Base-by-base conservation (phyloP, 2,888 invertebrate species). In the Caenorhabditis wallacei region DNA sequence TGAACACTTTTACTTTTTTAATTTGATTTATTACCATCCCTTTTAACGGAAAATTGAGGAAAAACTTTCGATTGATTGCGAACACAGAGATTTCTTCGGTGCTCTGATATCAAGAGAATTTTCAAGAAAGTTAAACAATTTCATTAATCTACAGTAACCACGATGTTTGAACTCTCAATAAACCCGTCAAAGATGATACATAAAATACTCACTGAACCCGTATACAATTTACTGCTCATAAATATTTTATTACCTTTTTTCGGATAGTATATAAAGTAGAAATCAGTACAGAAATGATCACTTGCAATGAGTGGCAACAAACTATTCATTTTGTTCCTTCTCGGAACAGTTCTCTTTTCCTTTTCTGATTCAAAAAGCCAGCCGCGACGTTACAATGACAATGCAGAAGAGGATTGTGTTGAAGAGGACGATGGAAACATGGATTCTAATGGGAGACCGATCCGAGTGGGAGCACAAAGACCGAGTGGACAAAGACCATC, bases 1-100 rank as follows among this genome's bases (percentile, higher is more conserved):
- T 53, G 66, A 51, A 66, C 59, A 70, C 57, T 71, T 71, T 71
- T 37, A 59, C 48, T 70, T 71, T 59, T 71, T 51, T 43, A 37
- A 59, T 48, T 37, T 51, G 30, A 59, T 70, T 70, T 57, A 46
- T 57, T 70, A 57, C 37, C 20, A 20, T 20, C 24, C 48, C 20
- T 66, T 66, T 51, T n/a, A n/a, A n/a, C 48, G 64, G 64, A 16
- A 43, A 5, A 43, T 13, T 7, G 43, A 13, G 16, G 2, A 43
- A 43, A 2, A 11, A 11, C 13, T 43, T 11, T 43, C 16, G 43
- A 43, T 7, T 43, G 5, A 16, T 43, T 43, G n/a, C n/a, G n/a
- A n/a, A n/a, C n/a, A n/a, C n/a, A n/a, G 43, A 43, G 2, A 35
- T 7, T 35, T 35, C 4, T 35, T 7, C 35, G 10, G 35, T 35